phyloP scores from a whole-genome alignment of 2,797 vertebrate genomes.

The Meda fulgida region DNA sequence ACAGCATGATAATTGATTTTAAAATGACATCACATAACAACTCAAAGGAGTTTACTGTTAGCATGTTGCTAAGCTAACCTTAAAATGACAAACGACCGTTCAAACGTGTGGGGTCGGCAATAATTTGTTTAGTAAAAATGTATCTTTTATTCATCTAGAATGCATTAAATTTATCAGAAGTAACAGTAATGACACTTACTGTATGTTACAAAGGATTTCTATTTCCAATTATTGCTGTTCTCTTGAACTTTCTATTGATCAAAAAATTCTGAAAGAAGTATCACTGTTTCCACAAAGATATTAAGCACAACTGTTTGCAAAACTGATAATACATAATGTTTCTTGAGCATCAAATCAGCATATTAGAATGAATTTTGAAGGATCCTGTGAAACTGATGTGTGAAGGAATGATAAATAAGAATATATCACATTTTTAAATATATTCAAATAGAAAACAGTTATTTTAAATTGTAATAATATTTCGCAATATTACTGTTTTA shows the following conservation, averaged over 20 bases:
- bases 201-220: neutral
- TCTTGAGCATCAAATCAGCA: neutral
- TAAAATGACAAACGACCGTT: neutral
- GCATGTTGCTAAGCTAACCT: neutral
- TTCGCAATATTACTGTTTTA: no score
- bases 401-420: neutral
- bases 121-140: neutral
- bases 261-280: neutral
- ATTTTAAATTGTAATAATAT: no score
- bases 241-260: neutral
- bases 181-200: neutral
- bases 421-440: no score
- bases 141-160: neutral
- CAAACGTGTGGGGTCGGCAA: neutral
- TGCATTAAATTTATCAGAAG: neutral
- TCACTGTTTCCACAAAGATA: neutral
- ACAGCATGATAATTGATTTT: neutral
- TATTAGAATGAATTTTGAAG: neutral
- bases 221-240: neutral
- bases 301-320: neutral
- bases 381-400: neutral
- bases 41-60: no score
- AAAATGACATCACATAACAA: neutral
- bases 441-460: no score
- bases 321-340: neutral